Base-by-base conservation (phyloP, 2,797 vertebrate genomes). In the Aldrovandia affinis region DNA sequence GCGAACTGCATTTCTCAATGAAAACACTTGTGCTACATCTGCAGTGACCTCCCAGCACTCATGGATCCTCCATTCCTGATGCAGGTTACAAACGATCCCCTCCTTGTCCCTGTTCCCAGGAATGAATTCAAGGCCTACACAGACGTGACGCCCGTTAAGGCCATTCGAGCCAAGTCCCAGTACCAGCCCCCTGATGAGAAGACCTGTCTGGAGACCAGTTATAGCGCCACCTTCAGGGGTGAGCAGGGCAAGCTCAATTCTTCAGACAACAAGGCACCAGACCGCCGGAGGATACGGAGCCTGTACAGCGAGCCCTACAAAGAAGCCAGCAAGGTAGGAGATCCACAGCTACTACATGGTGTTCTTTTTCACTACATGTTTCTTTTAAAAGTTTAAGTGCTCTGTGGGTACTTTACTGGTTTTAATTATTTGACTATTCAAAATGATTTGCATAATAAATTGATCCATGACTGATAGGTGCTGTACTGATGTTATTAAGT, bases 231-330 rank as follows among this genome's bases (percentile, higher is more conserved):
- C 25, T 99, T 96, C 94, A 98, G 95, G 92, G 97, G 94, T 2
- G 95, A 96, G 42, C 94, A 95, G 86, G 96, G 87, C 52, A 97
- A 96, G 4, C 95, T 93, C 77, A 92, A 86, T 88, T 80, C 94
- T 0, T 88, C 94, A 0, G 95, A 98, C 87, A 98, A 97, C 93
- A 99, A 97, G 91, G 93, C 94, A 83, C 86, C 91, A 68, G 98
- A 99, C 0, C 96, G 97, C 88, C 95, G 98, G 89, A 96, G 98
- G 95, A 97, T 99, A 96, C 98, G 98, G 87, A 98, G 96, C 85
- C 95, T 99, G 88, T 99, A 99, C 93, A 97, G 95, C 0, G 98
- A 99, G 61, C 98, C 97, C 61, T 96, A 96, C 90, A 95, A 96
- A 87, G 98, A 99, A 86, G 86, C 93, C 3, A 83, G 87, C 87